phyloP scores from a whole-genome alignment of 2,888 invertebrate species.

The Diploptera punctata region DNA sequence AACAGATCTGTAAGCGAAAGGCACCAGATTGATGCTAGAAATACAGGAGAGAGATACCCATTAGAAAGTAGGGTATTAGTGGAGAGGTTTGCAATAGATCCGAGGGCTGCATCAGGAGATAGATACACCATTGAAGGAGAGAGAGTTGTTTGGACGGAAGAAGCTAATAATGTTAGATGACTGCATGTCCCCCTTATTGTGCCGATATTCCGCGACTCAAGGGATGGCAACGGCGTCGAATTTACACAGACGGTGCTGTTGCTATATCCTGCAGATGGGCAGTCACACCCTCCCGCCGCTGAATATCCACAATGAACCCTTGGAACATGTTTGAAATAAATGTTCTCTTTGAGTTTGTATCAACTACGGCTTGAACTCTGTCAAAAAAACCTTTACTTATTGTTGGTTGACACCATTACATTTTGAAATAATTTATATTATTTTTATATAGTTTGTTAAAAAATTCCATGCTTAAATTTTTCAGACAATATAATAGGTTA shows the following conservation, averaged over 20 bases:
- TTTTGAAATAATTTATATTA: too few relatives aligned
- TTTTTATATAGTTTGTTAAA: too few relatives aligned
- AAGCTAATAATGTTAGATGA: slow-evolving; percentile 18
- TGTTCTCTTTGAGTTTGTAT: background rate
- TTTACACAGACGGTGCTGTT: slow-evolving; percentile 17
- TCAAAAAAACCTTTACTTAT: too few relatives aligned
- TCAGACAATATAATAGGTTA: too few relatives aligned
- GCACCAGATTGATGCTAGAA: background rate
- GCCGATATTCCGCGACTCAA: slow-evolving; percentile 12
- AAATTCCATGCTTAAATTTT: too few relatives aligned
- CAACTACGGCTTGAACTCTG: background rate
- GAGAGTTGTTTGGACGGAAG: slow-evolving; percentile 15
- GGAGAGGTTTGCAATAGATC: background rate
- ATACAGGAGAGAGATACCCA: background rate
- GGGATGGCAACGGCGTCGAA: slow-evolving; percentile 12
- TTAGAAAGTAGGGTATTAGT: slow-evolving; percentile 4
- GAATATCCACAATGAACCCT: slow-evolving; percentile 13
- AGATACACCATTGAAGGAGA: background rate
- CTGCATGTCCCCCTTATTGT: slow-evolving; percentile 25
- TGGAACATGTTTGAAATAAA: background rate
- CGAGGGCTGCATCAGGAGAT: background rate
- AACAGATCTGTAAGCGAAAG: background rate
- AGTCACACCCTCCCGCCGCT: background rate
- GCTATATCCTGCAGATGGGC: slow-evolving; percentile 5
- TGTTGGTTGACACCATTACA: too few relatives aligned